Conservation (phyloP, 2,797 vertebrate genomes). For the Acridotheres tristis region DNA sequence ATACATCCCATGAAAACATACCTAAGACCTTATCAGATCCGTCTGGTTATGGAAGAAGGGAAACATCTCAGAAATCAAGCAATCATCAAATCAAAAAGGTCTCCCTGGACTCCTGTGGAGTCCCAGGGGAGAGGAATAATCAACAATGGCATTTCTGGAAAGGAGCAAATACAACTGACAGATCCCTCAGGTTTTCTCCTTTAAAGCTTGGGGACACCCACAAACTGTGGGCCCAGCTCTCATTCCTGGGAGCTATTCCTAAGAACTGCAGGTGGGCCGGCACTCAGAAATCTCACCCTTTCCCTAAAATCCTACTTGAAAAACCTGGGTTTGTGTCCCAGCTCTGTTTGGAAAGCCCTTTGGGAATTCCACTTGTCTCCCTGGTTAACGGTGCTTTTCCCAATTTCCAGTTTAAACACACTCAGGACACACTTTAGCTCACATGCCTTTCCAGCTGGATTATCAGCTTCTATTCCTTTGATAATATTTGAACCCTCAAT, state of each 20-base stretch:
- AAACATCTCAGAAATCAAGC: neutral
- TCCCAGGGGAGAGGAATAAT: neutral
- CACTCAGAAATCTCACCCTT: neutral
- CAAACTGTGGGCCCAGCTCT: fast-evolving
- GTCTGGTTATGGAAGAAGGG: neutral
- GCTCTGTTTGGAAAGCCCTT: neutral
- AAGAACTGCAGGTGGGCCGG: neutral
- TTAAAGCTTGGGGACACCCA: neutral
- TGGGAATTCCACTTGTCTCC: neutral
- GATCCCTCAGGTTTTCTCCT: neutral
- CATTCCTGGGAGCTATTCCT: fast-evolving
- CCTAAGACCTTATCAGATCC: fast-evolving
- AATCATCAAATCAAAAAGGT: neutral
- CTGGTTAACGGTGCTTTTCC: neutral
- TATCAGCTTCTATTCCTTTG: neutral
- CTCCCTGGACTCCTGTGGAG: neutral
- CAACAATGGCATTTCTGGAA: neutral
- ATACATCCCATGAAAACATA: neutral
- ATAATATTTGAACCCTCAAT: neutral
- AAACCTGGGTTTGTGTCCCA: neutral
- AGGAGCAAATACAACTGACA: neutral
- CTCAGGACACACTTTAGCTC: neutral
- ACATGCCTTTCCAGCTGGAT: neutral
- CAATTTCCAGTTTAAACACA: neutral
- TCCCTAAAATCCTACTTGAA: neutral